A percentile compares a stretch with the other conserved stretches of the same genome.
Evolutionary conservation across 2,113 vertebrate species (phyloP).

Genomic region (Arenaria interpres): DNA sequence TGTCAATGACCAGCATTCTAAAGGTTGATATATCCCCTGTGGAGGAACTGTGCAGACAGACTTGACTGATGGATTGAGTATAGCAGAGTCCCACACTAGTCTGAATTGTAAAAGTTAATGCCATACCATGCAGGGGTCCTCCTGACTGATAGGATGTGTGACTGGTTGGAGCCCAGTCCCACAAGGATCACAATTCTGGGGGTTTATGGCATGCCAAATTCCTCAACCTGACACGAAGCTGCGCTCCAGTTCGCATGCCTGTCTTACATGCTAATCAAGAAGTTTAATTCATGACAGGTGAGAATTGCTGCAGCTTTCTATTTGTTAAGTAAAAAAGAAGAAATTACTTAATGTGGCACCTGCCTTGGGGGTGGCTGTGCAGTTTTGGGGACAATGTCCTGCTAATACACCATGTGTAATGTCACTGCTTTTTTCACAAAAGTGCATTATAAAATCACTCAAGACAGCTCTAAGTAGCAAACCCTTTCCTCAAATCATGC

Average conservation of each 20-base stretch:
- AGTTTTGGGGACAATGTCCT: background rate
- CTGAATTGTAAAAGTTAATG: slow-evolving; percentile 33
- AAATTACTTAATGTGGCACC: background rate
- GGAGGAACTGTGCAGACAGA: background rate
- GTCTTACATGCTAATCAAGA: background rate
- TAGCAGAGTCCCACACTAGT: background rate
- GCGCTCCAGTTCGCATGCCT: background rate
- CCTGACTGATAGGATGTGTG: slow-evolving; percentile 21
- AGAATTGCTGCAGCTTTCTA: background rate
- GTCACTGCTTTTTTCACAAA: background rate
- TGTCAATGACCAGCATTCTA: slow-evolving; percentile 14
- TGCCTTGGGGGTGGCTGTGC: background rate
- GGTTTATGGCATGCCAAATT: background rate
- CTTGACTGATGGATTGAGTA: slow-evolving; percentile 10
- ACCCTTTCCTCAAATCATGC: background rate
- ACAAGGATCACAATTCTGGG: background rate
- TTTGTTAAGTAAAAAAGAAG: background rate
- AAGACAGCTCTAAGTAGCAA: background rate
- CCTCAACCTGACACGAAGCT: background rate
- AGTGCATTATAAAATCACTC: background rate
- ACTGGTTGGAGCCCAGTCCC: background rate
- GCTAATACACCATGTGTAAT: rapidly evolving
- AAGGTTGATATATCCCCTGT: slow-evolving; percentile 1
- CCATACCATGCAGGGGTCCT: background rate
- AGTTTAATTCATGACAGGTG: slow-evolving; percentile 12